Base-by-base conservation (phyloP, 1,140 invertebrate species). In the Eumaeus atala region DNA sequence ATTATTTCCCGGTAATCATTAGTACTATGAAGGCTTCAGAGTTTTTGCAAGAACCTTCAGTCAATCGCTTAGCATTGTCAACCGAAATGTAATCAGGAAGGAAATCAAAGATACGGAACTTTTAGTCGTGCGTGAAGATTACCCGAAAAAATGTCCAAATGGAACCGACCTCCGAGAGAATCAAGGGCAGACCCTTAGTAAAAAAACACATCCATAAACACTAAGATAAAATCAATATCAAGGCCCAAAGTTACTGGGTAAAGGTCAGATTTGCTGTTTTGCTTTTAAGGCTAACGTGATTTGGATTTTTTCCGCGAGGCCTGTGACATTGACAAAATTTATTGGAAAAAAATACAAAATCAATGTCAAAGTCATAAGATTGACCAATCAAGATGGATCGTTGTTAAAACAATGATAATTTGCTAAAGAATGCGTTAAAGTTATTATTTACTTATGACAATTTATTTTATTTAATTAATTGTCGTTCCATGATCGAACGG, bases 131-230 rank as follows among this genome's bases (percentile, higher is more conserved):
- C 79, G 72, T 75, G 69, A 78, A 77, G 58, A 66, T 67, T 65
- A 51, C 56, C 59, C 11, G 33, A 53, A 70, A 84, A 82, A 79
- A 81, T 71, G 62, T 67, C 78, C 77, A 77, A 84, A 82, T 76
- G 56, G n/a, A 62, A 56, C 6, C 35, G 66, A 54, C 80, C 79
- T 79, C 70, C 60, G 51, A 51, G 54, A 59, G 67, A 66, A 72
- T 64, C 56, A 78, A 84, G 80, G 80, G 59, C 74, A 59, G 71
- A 74, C 81, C 77, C 81, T 83, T 75, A 84, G 79, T 72, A 62
- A 42, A 37, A 72, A 77, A 74, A 68, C 63, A 67, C 58, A 60
- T 61, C 62, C 74, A 79, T 74, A 76, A 76, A 77, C 72, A 74
- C 75, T 56, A 60, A 60, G 51, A 42, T 56, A 62, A 69, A 63